Percentiles rank a stretch among this genome's conserved stretches.
These are phyloP conservation scores for Zonitis immaculata DNA, from an alignment of 2,888 invertebrate species.

Conservation along the genomic window DNA sequence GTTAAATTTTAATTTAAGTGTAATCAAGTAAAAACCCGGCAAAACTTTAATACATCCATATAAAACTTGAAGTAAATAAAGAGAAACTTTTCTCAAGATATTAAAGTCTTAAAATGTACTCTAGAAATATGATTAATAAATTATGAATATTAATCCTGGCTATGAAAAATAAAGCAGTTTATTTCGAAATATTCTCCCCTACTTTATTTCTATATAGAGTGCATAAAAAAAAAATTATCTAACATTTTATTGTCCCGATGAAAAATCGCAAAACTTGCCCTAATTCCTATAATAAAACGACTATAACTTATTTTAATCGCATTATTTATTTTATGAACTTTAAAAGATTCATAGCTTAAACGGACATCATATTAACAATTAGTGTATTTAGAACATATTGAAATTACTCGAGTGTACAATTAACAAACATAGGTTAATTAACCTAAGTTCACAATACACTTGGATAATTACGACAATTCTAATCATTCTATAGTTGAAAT, in stretches of 20 bases:
- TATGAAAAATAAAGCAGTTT: constrained; percentile 28
- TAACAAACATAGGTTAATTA: neutral
- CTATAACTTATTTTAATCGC: too few species aligned
- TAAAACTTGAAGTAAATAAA: constrained; percentile 25
- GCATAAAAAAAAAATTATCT: constrained; percentile 17
- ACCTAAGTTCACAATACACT: neutral
- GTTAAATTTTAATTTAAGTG: constrained; percentile 5
- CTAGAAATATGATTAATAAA: constrained; percentile 28
- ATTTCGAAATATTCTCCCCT: constrained; percentile 20
- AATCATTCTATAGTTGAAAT: constrained; percentile 6
- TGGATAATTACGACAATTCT: constrained; percentile 8
- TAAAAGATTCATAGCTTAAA: too few species aligned
- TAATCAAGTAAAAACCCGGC: constrained; percentile 5
- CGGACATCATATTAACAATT: neutral
- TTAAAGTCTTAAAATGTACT: constrained; percentile 25
- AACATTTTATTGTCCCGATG: constrained; percentile 22
- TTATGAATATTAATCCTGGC: constrained; percentile 26
- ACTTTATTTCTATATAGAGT: neutral
- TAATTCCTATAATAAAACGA: constrained; percentile 22
- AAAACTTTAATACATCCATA: constrained; percentile 16
- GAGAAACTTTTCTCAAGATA: constrained; percentile 18
- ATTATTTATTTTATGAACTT: too few species aligned
- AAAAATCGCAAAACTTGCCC: constrained; percentile 21
- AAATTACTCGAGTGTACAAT: neutral
- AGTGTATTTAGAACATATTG: too few species aligned